phyloP scores from a whole-genome alignment of 1,140 invertebrate genomes.

The Caerostris extrusa region DNA sequence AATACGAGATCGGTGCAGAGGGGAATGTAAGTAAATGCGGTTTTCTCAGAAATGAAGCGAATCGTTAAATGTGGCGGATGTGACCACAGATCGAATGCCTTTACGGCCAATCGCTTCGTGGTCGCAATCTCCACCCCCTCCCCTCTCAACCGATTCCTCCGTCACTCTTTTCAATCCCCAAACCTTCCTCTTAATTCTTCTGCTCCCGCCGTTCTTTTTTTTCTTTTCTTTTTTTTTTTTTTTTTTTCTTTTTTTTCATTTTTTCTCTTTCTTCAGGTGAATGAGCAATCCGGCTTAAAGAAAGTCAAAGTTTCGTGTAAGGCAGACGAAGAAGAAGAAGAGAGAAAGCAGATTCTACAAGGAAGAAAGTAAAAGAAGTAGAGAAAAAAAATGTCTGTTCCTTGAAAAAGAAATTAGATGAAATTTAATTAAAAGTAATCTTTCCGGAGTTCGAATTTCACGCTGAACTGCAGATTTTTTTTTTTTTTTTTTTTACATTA shows the following conservation, averaged over 20 bases:
- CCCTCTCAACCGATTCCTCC: too few relatives aligned
- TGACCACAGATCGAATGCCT: too few relatives aligned
- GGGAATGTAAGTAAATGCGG: too few relatives aligned
- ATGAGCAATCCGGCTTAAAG: neutral
- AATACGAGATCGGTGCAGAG: too few relatives aligned
- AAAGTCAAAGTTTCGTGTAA: neutral
- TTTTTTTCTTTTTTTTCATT: neutral
- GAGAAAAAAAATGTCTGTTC: neutral
- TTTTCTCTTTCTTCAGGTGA: neutral
- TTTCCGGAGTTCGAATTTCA: constrained; percentile 24
- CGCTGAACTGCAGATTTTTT: neutral
- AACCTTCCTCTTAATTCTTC: too few relatives aligned
- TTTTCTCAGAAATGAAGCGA: too few relatives aligned
- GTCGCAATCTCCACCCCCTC: too few relatives aligned
- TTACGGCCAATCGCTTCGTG: too few relatives aligned
- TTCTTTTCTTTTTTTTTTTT: neutral
- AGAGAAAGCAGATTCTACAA: neutral
- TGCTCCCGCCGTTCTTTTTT: neutral
- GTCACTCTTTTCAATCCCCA: too few relatives aligned
- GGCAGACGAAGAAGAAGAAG: too few relatives aligned
- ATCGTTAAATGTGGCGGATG: too few relatives aligned
- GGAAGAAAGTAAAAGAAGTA: too few relatives aligned
- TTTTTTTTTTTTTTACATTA: neutral
- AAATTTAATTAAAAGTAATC: constrained; percentile 65
- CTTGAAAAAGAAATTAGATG: neutral